These are phyloP conservation scores for Teleopsis dalmanni DNA, from an alignment of 1,140 invertebrate genomes.

Conservation along the genomic window DNA sequence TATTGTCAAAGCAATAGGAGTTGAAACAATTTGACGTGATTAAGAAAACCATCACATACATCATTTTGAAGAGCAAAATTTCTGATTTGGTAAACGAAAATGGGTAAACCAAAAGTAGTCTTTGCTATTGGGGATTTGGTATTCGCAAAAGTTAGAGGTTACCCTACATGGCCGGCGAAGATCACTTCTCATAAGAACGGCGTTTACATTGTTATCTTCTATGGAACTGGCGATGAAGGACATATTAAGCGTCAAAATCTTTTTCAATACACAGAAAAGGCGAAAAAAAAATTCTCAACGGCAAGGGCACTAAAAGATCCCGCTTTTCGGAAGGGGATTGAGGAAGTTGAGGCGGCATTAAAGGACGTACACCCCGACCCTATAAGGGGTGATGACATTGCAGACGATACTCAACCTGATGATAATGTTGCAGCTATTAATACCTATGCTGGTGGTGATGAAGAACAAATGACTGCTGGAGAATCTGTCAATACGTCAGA, in stretches of 20 bases:
- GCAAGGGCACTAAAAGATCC: slow-evolving; percentile 36
- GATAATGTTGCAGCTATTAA: too few species aligned
- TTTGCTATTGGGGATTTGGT: slow-evolving; percentile 81
- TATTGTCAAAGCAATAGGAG: too few species aligned
- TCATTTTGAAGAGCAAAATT: too few species aligned
- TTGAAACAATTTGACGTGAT: too few species aligned
- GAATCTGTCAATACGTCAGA: slow-evolving; percentile 5
- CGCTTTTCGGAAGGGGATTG: slow-evolving; percentile 41
- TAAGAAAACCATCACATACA: too few species aligned
- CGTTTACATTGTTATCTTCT: slow-evolving; percentile 88
- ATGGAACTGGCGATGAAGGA: slow-evolving; percentile 91
- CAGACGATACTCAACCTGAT: too few species aligned
- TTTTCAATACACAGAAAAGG: slow-evolving; percentile 53
- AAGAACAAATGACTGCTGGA: too few species aligned
- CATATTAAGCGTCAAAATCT: too few species aligned
- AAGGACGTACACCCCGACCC: too few species aligned
- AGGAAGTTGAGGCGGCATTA: slow-evolving; percentile 5
- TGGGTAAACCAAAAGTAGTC: slow-evolving; percentile 62
- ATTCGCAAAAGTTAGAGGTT: slow-evolving; percentile 93
- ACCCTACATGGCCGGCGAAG: slow-evolving; percentile 90
- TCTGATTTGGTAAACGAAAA: too few species aligned
- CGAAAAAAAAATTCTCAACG: slow-evolving; percentile 35
- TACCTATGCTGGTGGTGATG: too few species aligned
- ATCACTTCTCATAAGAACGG: slow-evolving; percentile 68
- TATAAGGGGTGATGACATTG: too few species aligned